A percentile compares a stretch with the other conserved stretches of the same genome.
These are phyloP conservation scores for Stegodyphus mimosarum DNA, from an alignment of 1,140 invertebrate species.

Conservation along the genomic window DNA sequence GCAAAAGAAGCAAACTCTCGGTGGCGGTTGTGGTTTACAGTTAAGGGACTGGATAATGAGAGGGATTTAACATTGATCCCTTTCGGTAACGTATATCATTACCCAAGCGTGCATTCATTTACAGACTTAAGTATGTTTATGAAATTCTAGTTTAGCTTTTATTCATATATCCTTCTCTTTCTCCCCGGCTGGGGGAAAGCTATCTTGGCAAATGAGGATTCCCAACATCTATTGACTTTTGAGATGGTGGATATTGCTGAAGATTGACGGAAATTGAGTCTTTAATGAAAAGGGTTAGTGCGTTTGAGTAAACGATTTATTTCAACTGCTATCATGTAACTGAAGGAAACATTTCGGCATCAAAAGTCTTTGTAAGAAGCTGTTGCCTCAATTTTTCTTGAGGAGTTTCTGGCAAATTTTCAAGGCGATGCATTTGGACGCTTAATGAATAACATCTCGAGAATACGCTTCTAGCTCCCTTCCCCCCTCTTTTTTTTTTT, in stretches of 20 bases:
- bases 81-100: conserved; percentile 59
- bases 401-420: too few species aligned
- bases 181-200: not conserved
- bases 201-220: conserved; percentile 11
- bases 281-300: conserved; percentile 19
- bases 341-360: too few species aligned
- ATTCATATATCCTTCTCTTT: conserved; percentile 29
- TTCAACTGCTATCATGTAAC: not conserved
- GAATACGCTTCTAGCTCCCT: too few species aligned
- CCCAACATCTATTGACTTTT: conserved; percentile 28
- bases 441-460: too few species aligned
- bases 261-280: conserved; percentile 30
- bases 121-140: conserved; percentile 58
- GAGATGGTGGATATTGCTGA: not conserved
- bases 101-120: conserved; percentile 58
- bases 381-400: too few species aligned
- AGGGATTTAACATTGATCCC: conserved; percentile 60
- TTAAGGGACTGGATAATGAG: conserved; percentile 60
- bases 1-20: conserved; percentile 47
- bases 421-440: too few species aligned
- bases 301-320: not conserved
- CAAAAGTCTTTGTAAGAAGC: too few species aligned
- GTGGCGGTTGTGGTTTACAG: conserved; percentile 55
- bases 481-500: too few species aligned
- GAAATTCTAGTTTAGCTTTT: conserved; percentile 57